Percentiles rank a stretch among this genome's conserved stretches.
Conservation (phyloP, 2,888 invertebrate species). For the Sthenelais limicola region DNA sequence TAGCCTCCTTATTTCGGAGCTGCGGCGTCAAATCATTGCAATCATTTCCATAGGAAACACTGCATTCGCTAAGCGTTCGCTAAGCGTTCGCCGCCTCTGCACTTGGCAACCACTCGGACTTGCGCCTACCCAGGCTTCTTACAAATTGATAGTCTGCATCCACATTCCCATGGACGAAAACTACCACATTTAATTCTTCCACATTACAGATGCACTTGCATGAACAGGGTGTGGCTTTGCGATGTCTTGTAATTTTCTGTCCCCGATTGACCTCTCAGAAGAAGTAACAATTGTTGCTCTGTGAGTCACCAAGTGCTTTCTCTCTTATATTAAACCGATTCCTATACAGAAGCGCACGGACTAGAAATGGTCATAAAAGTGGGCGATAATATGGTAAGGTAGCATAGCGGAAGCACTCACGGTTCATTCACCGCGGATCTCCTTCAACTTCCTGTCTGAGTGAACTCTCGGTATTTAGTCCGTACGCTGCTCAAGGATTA, state of each 20-base stretch:
- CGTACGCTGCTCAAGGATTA: too few species aligned
- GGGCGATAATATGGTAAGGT: too few species aligned
- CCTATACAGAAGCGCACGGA: too few species aligned
- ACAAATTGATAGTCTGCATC: constrained; percentile 26
- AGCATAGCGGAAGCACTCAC: too few species aligned
- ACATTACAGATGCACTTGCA: constrained; percentile 1
- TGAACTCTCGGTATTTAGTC: too few species aligned
- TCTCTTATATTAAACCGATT: too few species aligned
- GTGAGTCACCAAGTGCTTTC: constrained; percentile 12
- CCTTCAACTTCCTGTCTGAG: too few species aligned
- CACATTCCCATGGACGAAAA: constrained; percentile 5
- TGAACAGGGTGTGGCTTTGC: constrained; percentile 30
- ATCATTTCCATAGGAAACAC: too few species aligned
- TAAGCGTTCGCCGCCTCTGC: too few species aligned
- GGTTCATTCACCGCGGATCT: too few species aligned
- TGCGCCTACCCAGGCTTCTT: constrained; percentile 6
- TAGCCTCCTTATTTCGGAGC: constrained; percentile 25
- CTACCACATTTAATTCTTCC: neutral
- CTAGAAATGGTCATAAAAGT: too few species aligned
- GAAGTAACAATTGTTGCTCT: constrained; percentile 22
- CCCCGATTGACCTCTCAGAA: constrained; percentile 22
- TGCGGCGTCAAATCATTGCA: constrained; percentile 27
- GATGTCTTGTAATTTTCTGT: constrained; percentile 31
- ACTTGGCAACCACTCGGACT: constrained; percentile 25
- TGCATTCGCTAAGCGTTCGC: too few species aligned